phyloP scores from a whole-genome alignment of 2,888 invertebrate genomes.

The Tetranychus piercei region DNA sequence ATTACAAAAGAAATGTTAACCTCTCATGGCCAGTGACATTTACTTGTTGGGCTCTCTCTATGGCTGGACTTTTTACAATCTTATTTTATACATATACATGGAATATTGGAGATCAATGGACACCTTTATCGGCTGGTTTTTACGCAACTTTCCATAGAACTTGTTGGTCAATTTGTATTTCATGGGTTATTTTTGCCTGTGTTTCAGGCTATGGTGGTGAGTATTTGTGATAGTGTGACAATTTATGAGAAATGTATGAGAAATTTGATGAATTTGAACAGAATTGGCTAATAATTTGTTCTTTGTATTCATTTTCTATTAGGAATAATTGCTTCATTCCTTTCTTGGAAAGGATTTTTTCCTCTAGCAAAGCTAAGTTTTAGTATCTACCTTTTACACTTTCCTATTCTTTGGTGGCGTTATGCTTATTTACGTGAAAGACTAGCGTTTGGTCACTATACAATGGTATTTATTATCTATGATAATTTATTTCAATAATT shows the following conservation, averaged over 20 bases:
- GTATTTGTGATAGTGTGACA: not conserved
- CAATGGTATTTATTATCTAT: constrained; percentile 16
- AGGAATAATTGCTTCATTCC: constrained; percentile 17
- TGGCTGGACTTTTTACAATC: constrained; percentile 5
- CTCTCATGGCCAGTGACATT: not conserved
- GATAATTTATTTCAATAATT: not conserved
- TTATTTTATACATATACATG: constrained; percentile 16
- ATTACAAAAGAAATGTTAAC: not conserved
- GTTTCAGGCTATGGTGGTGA: constrained; percentile 22
- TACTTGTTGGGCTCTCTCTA: constrained; percentile 6
- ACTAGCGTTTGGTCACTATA: constrained; percentile 19
- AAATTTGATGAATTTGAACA: not conserved
- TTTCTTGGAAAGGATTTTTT: constrained; percentile 16
- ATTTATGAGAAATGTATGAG: not conserved
- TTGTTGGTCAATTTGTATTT: constrained; percentile 22
- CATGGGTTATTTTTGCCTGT: constrained; percentile 25
- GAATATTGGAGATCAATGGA: constrained; percentile 12
- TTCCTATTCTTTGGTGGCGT: constrained; percentile 19
- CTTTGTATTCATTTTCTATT: not conserved
- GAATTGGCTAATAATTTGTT: not conserved
- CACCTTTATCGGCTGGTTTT: constrained; percentile 6
- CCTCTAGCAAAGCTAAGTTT: constrained; percentile 18
- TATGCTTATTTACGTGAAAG: constrained; percentile 16
- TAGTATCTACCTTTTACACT: constrained; percentile 20
- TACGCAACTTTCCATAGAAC: constrained; percentile 26